A percentile compares a stretch with the other conserved stretches of the same genome.
phyloP scores from a whole-genome alignment of 37 sponge, comb jelly and placozoan genomes.

The Tethya wilhelma region DNA sequence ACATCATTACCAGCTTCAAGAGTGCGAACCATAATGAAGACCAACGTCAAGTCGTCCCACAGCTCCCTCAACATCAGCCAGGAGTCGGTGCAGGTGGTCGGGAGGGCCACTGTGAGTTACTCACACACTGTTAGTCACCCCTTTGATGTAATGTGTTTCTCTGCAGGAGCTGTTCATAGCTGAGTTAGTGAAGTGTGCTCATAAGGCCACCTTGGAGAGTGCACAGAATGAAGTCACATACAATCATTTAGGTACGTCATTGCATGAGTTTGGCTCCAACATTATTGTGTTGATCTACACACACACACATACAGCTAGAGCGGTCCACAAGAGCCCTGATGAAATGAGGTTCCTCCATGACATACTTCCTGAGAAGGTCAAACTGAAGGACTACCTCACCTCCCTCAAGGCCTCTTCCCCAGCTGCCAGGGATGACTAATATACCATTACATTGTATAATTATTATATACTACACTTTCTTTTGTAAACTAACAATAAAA shows the following conservation, averaged over 20 bases:
- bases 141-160: not conserved
- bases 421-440: no score
- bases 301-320: slow-evolving; percentile 18
- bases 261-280: no score
- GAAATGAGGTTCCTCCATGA: slow-evolving; percentile 60
- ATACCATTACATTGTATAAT: no score
- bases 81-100: slow-evolving; percentile 53
- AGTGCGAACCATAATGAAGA: slow-evolving; percentile 73
- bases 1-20: slow-evolving; percentile 51
- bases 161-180: slow-evolving; percentile 71
- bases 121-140: not conserved
- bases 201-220: slow-evolving; percentile 3
- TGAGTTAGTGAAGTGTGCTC: slow-evolving; percentile 30
- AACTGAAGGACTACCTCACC: slow-evolving; percentile 45
- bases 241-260: slow-evolving; percentile 52
- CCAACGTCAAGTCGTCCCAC: slow-evolving; percentile 37
- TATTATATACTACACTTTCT: no score
- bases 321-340: slow-evolving; percentile 23
- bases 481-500: no score
- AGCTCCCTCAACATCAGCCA: slow-evolving; percentile 34
- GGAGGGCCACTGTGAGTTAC: slow-evolving; percentile 75
- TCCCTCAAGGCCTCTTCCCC: no score
- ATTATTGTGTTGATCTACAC: not conserved
- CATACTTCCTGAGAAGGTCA: slow-evolving; percentile 64
- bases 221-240: slow-evolving; percentile 43